Evolutionary conservation across 1,140 invertebrate species (phyloP).

Genomic region (Bemisia tabaci): DNA sequence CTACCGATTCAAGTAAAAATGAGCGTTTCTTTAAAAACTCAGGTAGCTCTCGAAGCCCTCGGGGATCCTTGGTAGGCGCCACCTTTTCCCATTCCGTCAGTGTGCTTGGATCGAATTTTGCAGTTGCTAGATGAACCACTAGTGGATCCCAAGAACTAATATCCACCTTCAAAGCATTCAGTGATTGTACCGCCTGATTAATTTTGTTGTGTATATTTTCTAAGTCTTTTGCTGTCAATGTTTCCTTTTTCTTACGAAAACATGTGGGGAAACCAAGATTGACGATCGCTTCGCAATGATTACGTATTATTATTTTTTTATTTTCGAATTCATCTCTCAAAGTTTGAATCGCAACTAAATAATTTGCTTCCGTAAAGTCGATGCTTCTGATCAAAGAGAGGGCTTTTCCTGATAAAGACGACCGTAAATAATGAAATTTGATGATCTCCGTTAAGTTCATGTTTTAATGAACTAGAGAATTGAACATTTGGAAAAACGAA

Average conservation of each 20-base stretch:
- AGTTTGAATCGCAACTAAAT: neutral
- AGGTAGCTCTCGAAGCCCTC: neutral
- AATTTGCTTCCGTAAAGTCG: neutral
- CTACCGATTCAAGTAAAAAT: neutral
- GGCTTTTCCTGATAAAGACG: neutral
- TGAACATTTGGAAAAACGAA: neutral
- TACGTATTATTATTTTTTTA: neutral
- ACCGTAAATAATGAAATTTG: conserved; percentile 4
- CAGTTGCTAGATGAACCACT: neutral
- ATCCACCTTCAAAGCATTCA: neutral
- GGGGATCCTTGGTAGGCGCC: neutral
- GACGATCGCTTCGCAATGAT: neutral
- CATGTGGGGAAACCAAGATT: neutral
- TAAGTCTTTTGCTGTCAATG: neutral
- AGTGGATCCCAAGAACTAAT: neutral
- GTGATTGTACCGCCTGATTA: neutral
- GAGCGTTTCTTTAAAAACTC: neutral
- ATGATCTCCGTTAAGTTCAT: neutral
- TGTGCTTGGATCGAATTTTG: neutral
- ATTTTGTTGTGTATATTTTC: neutral
- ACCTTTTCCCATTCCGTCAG: neutral
- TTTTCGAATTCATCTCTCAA: conserved; percentile 1
- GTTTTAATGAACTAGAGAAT: neutral
- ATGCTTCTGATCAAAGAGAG: neutral
- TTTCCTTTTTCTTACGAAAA: neutral